Base-by-base conservation (phyloP, 2,113 vertebrate species). In the Nematolebias whitei region DNA sequence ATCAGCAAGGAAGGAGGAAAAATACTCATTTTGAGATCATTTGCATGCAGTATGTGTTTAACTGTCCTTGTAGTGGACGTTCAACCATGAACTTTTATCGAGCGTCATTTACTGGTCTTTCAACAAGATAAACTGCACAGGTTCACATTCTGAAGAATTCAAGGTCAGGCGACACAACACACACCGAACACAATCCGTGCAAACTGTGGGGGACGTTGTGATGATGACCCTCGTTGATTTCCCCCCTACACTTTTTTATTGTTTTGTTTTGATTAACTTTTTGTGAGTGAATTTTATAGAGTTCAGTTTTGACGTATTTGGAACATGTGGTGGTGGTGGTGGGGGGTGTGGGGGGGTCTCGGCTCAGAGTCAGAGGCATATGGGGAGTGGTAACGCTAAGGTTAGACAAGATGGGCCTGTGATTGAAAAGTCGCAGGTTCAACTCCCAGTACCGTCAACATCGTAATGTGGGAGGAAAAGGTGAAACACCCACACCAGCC, bases 151-250 rank as follows among this genome's bases (percentile, higher is more conserved):
- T 77, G 12, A 68, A 65, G 58, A 35, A 51, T 10, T 23, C 74
- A 85, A 86, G 84, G 79, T 83, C 79, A 65, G 47, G 26, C 23
- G 53, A 56, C 32, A 9, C 59, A 71, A 70, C 68, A 79, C 73
- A 76, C 26, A 61, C 39, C 41, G 38, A 32, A 19, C 20, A 39
- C 53, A 74, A 32, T 35, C 22, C 63, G 8, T 5, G 18, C 3
- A 11, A 45, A 54, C 43, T 35, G 14, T 41, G 23, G 2, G 32
- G 54, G 14, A 19, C n/a, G n/a, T n/a, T 45, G 48, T 7, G 22
- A 24, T 54, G 4, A 63, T 51, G 57, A 60, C 44, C 40, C 44
- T 68, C 61, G 71, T 51, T 53, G 29, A 69, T 53, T 35, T 35
- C 10, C 9, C 10, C 10, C 9, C 10, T 35, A 2, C 10, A 2